Evolutionary conservation across 2,113 vertebrate genomes (phyloP), one percentile per base, ranked within the genome.

Genomic region (Hippocampus guttulatus): DNA sequence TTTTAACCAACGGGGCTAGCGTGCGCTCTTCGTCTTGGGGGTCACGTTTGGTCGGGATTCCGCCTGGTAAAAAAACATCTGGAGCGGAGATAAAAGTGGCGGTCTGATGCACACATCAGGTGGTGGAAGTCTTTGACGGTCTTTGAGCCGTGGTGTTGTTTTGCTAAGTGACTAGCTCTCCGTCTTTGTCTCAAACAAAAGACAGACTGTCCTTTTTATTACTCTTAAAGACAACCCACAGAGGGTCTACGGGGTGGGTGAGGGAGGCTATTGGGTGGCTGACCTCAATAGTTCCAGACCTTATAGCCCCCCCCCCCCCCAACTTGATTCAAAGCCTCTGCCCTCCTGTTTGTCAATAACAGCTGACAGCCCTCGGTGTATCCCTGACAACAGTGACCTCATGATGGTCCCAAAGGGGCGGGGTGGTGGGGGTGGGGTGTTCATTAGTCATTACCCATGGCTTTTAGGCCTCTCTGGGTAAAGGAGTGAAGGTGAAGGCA

Each of bases 301-400:
- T 58, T 71, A 77, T 79, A 73, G 74, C 74, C 75, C 41, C 41
- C n/a, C n/a, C n/a, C n/a, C 30, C 60, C 61, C 27, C 30, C 33
- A 38, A n/a, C 57, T 30, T 79, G 76, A 83, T 75, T 82, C 67
- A 51, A 27, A 51, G 38, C 68, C 40, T 10, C 43, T 75, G 67
- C 78, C 73, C 75, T 85, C 70, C 54, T 76, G 67, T 72, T 81
- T 81, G 70, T 81, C 75, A 68, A 69, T 81, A 79, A 86, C 70
- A 80, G 70, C 71, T 80, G 74, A 84, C 75, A 61, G 58, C 67
- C 62, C 68, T 75, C 71, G 67, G 18, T 7, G 81, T 87, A 75
- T 81, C 88, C 84, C 14, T 89, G 86, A 83, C 84, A 81, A 88
- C 74, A 41, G 65, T 75, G 74, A 83, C 81, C 85, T 75, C 47